phyloP scores from a whole-genome alignment of 2,113 vertebrate genomes.

The Synchiropus splendidus region DNA sequence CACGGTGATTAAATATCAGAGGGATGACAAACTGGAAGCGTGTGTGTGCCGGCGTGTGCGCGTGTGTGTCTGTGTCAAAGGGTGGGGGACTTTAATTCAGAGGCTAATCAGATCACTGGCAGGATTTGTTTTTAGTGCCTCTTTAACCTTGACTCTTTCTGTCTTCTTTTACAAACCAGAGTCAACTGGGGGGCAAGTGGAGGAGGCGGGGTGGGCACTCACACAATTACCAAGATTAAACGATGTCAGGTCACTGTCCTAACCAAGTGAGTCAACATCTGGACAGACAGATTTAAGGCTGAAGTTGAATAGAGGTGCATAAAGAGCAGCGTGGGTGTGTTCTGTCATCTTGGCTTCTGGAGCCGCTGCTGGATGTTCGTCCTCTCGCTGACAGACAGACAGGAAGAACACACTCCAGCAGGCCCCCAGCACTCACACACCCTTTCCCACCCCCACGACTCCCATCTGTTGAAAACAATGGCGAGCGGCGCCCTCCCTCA shows the following conservation, averaged over 20 bases:
- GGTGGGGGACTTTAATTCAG: conserved; percentile 11
- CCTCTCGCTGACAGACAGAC: conserved; percentile 42
- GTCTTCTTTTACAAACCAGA: conserved; percentile 21
- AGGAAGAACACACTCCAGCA: conserved; percentile 36
- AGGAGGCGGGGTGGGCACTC: conserved; percentile 1
- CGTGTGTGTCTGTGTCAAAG: not conserved
- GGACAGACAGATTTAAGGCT: not conserved
- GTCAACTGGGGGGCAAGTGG: not conserved
- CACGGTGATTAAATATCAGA: conserved; percentile 6
- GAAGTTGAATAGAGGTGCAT: conserved; percentile 9
- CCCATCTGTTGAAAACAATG: conserved; percentile 58
- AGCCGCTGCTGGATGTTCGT: conserved; percentile 27
- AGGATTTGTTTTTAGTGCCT: conserved; percentile 24
- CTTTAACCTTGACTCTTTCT: conserved; percentile 32
- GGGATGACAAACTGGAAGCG: conserved; percentile 1
- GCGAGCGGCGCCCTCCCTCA: conserved; percentile 46
- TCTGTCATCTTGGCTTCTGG: conserved; percentile 30
- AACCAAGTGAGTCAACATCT: conserved; percentile 21
- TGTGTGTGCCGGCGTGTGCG: not conserved
- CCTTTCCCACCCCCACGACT: conserved; percentile 34
- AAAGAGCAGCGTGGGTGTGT: conserved; percentile 39
- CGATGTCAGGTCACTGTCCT: conserved; percentile 22
- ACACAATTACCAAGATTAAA: conserved; percentile 23
- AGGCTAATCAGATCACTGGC: conserved; percentile 19
- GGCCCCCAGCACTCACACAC: conserved; percentile 10